Conservation (phyloP, 2,888 invertebrate genomes). For the Blastobasis lacticolella region DNA sequence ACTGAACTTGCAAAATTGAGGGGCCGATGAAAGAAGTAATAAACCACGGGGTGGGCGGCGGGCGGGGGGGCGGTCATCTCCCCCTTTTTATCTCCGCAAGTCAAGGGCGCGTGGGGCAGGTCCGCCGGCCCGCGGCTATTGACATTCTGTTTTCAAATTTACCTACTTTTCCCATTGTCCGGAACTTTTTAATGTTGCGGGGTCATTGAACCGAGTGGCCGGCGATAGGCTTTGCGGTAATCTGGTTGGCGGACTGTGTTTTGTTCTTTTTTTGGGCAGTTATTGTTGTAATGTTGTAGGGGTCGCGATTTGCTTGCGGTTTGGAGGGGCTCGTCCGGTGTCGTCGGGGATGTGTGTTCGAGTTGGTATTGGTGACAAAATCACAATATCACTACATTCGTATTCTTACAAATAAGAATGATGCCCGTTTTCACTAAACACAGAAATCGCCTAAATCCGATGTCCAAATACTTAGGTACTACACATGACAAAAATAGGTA, state of each 20-base stretch:
- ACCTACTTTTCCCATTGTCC: slow-evolving; percentile 70
- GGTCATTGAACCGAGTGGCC: slow-evolving; percentile 62
- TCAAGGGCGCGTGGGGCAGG: slow-evolving; percentile 74
- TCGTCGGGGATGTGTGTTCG: too few relatives aligned
- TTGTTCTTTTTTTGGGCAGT: not conserved
- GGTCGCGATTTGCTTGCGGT: too few relatives aligned
- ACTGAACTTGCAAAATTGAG: slow-evolving; percentile 37
- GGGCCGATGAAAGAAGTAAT: slow-evolving; percentile 52
- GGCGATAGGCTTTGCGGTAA: slow-evolving; percentile 41
- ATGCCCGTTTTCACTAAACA: too few relatives aligned
- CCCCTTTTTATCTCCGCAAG: slow-evolving; percentile 69
- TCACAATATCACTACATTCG: too few relatives aligned
- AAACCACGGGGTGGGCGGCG: slow-evolving; percentile 51
- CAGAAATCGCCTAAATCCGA: too few relatives aligned
- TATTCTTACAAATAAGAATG: too few relatives aligned
- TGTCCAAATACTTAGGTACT: too few relatives aligned
- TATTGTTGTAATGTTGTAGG: too few relatives aligned
- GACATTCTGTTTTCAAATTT: slow-evolving; percentile 72
- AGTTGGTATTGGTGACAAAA: too few relatives aligned
- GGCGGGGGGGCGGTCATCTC: slow-evolving; percentile 61
- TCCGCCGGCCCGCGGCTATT: slow-evolving; percentile 70
- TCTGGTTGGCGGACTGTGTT: slow-evolving; percentile 16
- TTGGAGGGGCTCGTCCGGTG: too few relatives aligned
- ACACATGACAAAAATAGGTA: too few relatives aligned
- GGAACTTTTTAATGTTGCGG: slow-evolving; percentile 65